A percentile compares a stretch with the other conserved stretches of the same genome.
Evolutionary conservation across 2,113 vertebrate genomes (phyloP).

Genomic region (Lanius ludovicianus): DNA sequence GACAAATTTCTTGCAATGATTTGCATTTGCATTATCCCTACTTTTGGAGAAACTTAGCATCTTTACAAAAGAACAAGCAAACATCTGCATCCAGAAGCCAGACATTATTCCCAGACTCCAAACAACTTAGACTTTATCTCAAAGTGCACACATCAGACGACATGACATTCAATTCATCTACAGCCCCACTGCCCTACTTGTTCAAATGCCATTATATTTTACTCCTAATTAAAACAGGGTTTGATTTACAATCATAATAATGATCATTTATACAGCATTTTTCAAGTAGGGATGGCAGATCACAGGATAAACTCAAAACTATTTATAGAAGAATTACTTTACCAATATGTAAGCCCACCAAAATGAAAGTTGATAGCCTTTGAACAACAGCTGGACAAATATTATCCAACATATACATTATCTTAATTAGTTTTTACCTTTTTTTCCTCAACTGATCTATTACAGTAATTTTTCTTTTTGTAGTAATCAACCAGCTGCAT

Average conservation of each 20-base stretch:
- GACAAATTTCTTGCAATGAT: neutral
- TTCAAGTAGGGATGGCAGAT: constrained; percentile 22
- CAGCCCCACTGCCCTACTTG: neutral
- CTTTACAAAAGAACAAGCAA: neutral
- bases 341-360: neutral
- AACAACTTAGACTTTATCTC: neutral
- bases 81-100: neutral
- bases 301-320: constrained; percentile 33
- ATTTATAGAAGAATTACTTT: constrained; percentile 23
- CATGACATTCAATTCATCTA: neutral
- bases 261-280: constrained; percentile 16
- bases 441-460: constrained; percentile 41
- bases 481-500: constrained; percentile 19
- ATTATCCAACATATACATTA: constrained; percentile 50
- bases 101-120: neutral
- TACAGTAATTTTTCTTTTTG: constrained; percentile 32
- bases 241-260: constrained; percentile 52
- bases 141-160: neutral
- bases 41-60: neutral
- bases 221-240: constrained; percentile 26
- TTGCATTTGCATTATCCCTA: neutral
- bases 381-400: constrained; percentile 51
- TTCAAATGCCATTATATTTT: constrained; percentile 28
- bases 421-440: constrained; percentile 54
- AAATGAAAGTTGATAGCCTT: constrained; percentile 39